Percentiles rank a stretch among this genome's conserved stretches.
Conservation (phyloP, 2,113 vertebrate genomes). For the Eonycteris spelaea region DNA sequence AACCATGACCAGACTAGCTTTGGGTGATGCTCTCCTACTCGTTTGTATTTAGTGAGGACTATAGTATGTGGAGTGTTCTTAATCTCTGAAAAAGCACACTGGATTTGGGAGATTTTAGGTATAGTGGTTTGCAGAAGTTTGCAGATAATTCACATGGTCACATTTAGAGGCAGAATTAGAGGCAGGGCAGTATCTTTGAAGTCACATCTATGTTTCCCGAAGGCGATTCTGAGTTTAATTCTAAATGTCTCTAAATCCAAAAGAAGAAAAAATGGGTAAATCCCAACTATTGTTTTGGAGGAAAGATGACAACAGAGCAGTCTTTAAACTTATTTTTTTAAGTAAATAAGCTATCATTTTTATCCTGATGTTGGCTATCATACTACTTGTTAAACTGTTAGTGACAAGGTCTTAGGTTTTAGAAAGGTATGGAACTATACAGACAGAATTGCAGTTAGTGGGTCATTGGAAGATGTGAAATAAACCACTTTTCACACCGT, state of each 20-base stretch:
- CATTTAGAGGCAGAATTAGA: background rate
- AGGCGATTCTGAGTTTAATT: constrained; percentile 6
- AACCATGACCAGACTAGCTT: constrained; percentile 73
- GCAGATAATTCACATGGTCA: background rate
- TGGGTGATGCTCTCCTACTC: constrained; percentile 62
- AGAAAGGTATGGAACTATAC: background rate
- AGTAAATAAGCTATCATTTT: background rate
- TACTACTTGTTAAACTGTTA: background rate
- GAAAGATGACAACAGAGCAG: background rate
- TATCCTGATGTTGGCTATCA: background rate
- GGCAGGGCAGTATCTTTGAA: background rate
- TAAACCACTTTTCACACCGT: background rate
- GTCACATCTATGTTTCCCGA: background rate
- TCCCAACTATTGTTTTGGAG: background rate
- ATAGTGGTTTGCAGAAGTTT: background rate
- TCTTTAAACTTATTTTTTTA: background rate
- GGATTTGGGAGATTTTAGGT: background rate
- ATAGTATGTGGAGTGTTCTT: background rate
- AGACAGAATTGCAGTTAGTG: background rate
- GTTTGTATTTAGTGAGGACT: constrained; percentile 57
- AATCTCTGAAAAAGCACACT: background rate
- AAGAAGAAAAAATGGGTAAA: background rate
- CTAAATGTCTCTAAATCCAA: constrained; percentile 5
- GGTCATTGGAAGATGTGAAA: background rate
- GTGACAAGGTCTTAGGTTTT: background rate